These are phyloP conservation scores for Nephrotoma appendiculata DNA, from an alignment of 2,888 invertebrate species.

Conservation along the genomic window DNA sequence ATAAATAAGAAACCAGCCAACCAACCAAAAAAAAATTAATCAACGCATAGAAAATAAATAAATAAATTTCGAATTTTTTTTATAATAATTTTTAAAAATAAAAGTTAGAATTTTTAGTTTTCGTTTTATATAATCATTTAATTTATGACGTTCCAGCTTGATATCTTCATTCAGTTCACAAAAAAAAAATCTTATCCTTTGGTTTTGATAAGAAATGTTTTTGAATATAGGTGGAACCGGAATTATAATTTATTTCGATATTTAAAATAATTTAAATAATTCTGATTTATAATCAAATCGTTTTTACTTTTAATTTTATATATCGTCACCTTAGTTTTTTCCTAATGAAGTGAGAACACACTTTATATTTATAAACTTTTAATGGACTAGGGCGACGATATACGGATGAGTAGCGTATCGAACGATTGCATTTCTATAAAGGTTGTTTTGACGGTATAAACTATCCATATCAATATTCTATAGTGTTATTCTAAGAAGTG, in stretches of 20 bases:
- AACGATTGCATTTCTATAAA: background rate
- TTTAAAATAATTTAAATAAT: background rate
- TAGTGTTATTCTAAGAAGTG: background rate
- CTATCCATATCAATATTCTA: background rate
- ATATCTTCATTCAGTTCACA: background rate
- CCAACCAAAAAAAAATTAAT: background rate
- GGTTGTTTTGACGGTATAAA: background rate
- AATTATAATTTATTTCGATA: background rate
- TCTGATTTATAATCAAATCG: background rate
- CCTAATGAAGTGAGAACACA: no score
- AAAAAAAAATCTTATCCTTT: background rate
- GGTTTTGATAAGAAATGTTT: background rate
- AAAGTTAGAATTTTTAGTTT: background rate
- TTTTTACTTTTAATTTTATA: background rate
- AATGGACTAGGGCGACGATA: no score
- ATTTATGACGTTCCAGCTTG: background rate
- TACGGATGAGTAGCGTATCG: background rate
- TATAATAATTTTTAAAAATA: background rate
- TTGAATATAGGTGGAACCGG: background rate
- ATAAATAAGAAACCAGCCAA: background rate
- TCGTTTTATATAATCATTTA: background rate
- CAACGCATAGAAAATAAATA: background rate
- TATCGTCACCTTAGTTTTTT: background rate
- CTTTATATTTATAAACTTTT: no score
- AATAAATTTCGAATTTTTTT: background rate